phyloP scores from a whole-genome alignment of 2,888 invertebrate species.

The Cephus runcator region DNA sequence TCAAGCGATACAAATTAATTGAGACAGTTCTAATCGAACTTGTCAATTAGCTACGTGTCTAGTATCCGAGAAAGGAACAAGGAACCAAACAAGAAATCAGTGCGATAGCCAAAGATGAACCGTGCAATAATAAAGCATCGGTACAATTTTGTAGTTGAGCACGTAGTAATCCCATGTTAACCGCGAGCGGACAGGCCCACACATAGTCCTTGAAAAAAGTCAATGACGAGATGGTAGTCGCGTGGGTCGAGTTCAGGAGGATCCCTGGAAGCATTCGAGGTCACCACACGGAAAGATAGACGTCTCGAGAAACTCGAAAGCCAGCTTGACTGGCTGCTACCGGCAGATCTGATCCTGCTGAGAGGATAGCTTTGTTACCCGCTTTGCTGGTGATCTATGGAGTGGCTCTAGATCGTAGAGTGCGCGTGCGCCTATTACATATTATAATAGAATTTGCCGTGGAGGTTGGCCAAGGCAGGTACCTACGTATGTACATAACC shows the following conservation, averaged over 20 bases:
- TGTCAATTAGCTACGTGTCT: background rate
- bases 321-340: constrained; percentile 26
- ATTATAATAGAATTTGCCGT: constrained; percentile 36
- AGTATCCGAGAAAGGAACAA: background rate
- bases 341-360: constrained; percentile 23
- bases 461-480: background rate
- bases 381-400: constrained; percentile 28
- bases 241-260: constrained; percentile 27
- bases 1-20: background rate
- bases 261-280: constrained; percentile 23
- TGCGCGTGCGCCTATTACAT: constrained; percentile 35
- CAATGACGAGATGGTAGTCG: constrained; percentile 24
- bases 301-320: constrained; percentile 19
- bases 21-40: background rate
- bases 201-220: constrained; percentile 29
- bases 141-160: background rate
- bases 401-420: constrained; percentile 37
- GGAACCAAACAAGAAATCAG: background rate
- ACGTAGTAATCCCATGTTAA: background rate
- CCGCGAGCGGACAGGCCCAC: constrained; percentile 13
- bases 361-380: constrained; percentile 21
- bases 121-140: background rate
- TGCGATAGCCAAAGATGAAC: background rate
- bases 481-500: background rate
- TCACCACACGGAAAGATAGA: constrained; percentile 27